These are phyloP conservation scores for Phoxinus phoxinus DNA, from an alignment of 2,113 vertebrate genomes.

Conservation along the genomic window DNA sequence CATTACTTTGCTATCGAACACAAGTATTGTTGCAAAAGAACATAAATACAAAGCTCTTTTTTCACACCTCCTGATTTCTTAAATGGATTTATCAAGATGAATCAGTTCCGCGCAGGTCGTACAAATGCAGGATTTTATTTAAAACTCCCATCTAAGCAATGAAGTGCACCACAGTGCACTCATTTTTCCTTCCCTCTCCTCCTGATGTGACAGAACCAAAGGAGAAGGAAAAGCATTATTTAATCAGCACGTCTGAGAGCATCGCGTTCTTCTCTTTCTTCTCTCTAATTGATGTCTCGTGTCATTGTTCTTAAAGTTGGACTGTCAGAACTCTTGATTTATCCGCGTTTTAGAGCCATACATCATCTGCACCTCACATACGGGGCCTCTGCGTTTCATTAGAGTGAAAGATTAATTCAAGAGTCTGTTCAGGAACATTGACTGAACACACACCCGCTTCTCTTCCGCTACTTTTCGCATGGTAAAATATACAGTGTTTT, in stretches of 20 bases:
- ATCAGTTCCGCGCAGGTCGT: neutral
- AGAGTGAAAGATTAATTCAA: constrained; percentile 71
- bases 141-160: constrained; percentile 44
- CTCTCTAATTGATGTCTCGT: constrained; percentile 70
- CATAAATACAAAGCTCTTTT: constrained; percentile 13
- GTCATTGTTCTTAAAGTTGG: constrained; percentile 72
- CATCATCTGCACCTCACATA: constrained; percentile 72
- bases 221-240: constrained; percentile 47
- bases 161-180: constrained; percentile 9
- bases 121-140: constrained; percentile 41
- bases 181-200: constrained; percentile 47
- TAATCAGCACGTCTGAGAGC: constrained; percentile 35
- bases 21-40: constrained; percentile 10
- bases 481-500: constrained; percentile 13
- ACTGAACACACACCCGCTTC: constrained; percentile 47
- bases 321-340: constrained; percentile 74
- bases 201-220: constrained; percentile 68
- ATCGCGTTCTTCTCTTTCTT: constrained; percentile 55
- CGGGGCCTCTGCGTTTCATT: constrained; percentile 69
- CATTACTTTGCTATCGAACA: constrained; percentile 10
- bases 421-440: constrained; percentile 59
- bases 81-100: constrained; percentile 36
- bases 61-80: constrained; percentile 28
- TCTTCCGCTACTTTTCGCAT: neutral
- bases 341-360: constrained; percentile 69